Percentiles rank a stretch among this genome's conserved stretches.
These are phyloP conservation scores for Pampus argenteus DNA, from an alignment of 2,797 vertebrate species.

Conservation along the genomic window DNA sequence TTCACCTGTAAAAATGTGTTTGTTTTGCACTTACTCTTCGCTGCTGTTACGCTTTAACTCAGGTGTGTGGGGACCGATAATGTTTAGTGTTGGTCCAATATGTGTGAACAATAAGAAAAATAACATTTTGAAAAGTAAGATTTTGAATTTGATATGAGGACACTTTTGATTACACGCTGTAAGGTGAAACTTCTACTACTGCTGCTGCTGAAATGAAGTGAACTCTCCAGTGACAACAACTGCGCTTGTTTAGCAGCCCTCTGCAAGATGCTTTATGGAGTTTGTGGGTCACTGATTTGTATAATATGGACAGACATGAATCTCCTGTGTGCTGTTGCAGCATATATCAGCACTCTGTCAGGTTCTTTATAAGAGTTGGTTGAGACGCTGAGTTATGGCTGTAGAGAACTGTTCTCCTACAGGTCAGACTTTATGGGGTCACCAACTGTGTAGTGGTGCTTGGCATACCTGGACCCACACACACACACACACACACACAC, in stretches of 20 bases:
- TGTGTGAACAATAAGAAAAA: no score
- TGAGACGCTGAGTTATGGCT: slow-evolving; percentile 59
- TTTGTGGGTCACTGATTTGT: slow-evolving; percentile 44
- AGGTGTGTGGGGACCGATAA: no score
- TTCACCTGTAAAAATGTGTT: no score
- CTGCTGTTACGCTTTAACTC: no score
- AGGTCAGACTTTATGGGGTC: slow-evolving; percentile 71
- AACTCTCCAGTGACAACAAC: slow-evolving; percentile 29
- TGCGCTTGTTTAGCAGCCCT: slow-evolving; percentile 20
- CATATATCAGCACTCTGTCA: slow-evolving; percentile 45
- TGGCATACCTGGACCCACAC: slow-evolving; percentile 55
- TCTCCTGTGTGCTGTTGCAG: slow-evolving; percentile 42
- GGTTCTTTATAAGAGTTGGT: slow-evolving; percentile 45
- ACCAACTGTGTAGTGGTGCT: slow-evolving; percentile 53
- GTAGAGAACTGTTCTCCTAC: slow-evolving; percentile 51
- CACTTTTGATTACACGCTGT: slow-evolving; percentile 1
- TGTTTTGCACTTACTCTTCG: no score
- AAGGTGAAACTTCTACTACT: slow-evolving; percentile 36
- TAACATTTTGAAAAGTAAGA: no score
- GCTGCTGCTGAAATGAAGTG: slow-evolving; percentile 12
- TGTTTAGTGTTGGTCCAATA: no score
- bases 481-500: slow-evolving; percentile 31
- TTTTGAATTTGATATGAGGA: slow-evolving; percentile 26
- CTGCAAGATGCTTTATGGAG: slow-evolving; percentile 44
- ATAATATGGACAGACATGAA: slow-evolving; percentile 45